Evolutionary conservation across 2,888 invertebrate genomes (phyloP).

Genomic region (Papilio gigon): DNA sequence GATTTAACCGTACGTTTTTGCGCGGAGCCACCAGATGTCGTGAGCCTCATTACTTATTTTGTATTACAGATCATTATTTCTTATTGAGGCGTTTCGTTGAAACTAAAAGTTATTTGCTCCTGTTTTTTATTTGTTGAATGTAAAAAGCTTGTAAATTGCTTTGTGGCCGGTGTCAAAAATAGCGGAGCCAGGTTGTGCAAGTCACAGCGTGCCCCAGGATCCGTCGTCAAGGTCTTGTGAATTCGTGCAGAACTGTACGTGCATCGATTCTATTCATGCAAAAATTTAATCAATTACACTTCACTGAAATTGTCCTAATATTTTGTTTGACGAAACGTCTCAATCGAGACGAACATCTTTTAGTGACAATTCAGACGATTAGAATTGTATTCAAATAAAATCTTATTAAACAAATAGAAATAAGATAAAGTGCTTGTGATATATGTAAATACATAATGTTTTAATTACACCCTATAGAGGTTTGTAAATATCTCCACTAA

Average conservation of each 20-base stretch:
- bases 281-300: slow-evolving; percentile 47
- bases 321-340: neutral
- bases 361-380: neutral
- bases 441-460: no score
- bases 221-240: slow-evolving; percentile 67
- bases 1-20: slow-evolving; percentile 64
- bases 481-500: neutral
- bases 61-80: slow-evolving; percentile 30
- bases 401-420: neutral
- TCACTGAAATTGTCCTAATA: slow-evolving; percentile 16
- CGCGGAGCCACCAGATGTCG: slow-evolving; percentile 50
- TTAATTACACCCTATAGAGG: no score
- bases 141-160: slow-evolving; percentile 42
- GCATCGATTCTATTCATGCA: slow-evolving; percentile 52
- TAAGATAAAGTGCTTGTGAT: neutral
- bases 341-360: slow-evolving; percentile 7
- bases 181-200: slow-evolving; percentile 71
- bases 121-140: slow-evolving; percentile 31
- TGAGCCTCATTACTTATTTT: slow-evolving; percentile 33
- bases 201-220: slow-evolving; percentile 76
- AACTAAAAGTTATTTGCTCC: slow-evolving; percentile 40
- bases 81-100: slow-evolving; percentile 30
- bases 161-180: slow-evolving; percentile 57
- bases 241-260: slow-evolving; percentile 73
- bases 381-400: neutral